Percentiles rank a stretch among this genome's conserved stretches.
Evolutionary conservation across 2,888 invertebrate genomes (phyloP).

Genomic region (Rhagonycha fulva): DNA sequence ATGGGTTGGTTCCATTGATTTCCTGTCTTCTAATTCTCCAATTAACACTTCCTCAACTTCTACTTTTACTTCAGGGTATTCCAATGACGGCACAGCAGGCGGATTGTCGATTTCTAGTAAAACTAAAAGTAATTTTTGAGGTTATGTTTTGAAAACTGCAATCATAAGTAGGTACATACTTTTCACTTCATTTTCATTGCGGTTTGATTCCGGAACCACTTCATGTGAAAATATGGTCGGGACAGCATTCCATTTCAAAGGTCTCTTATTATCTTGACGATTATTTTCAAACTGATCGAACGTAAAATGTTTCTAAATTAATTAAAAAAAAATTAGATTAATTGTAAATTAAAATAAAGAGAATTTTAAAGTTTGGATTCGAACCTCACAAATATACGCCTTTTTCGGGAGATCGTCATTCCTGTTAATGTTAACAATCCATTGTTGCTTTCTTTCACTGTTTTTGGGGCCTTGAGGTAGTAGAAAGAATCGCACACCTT

Average conservation of each 20-base stretch:
- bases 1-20: no score
- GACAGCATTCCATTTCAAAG: slow-evolving; percentile 1
- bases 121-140: no score
- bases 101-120: no score
- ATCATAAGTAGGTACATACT: no score
- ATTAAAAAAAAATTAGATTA: background rate
- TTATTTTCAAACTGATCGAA: slow-evolving; percentile 4
- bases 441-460: background rate
- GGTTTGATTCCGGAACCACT: background rate
- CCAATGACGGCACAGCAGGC: no score
- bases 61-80: no score
- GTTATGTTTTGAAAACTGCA: no score
- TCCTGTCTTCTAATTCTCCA: no score
- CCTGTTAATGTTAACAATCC: background rate
- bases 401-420: background rate
- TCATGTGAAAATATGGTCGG: background rate
- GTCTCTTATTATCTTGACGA: background rate
- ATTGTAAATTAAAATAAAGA: background rate
- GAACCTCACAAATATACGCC: background rate
- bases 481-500: background rate
- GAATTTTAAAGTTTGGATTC: background rate
- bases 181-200: no score
- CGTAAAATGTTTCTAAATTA: background rate
- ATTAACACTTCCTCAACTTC: no score
- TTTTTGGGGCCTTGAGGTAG: background rate